Evolutionary conservation across 1,140 invertebrate species (phyloP).

Genomic region (Mesaphorura yosii): DNA sequence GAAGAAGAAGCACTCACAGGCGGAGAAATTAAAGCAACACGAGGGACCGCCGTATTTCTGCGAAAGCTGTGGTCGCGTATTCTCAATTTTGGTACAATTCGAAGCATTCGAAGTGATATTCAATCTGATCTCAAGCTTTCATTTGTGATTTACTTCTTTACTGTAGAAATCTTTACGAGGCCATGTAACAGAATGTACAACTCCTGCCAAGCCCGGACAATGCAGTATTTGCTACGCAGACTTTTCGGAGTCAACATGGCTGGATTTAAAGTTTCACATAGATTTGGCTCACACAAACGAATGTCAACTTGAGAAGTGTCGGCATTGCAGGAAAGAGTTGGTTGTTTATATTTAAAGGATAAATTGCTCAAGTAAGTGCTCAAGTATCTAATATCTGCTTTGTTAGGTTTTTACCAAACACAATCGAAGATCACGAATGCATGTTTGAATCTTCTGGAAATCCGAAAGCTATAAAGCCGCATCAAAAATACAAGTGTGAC

Average conservation of each 20-base stretch:
- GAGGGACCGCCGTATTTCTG: constrained; percentile 12
- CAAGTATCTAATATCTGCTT: not conserved
- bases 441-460: no score
- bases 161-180: not conserved
- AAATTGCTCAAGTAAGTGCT: not conserved
- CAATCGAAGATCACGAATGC: not conserved
- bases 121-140: not conserved
- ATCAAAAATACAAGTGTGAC: not conserved
- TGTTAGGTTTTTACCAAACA: not conserved
- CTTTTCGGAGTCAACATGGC: constrained; percentile 7
- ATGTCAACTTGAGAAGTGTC: constrained; percentile 5
- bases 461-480: no score
- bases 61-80: constrained; percentile 13
- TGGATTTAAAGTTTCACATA: constrained; percentile 10
- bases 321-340: constrained; percentile 5
- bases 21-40: not conserved
- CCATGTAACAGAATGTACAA: not conserved
- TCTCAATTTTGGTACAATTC: not conserved
- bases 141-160: not conserved
- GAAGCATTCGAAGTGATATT: not conserved
- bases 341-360: not conserved
- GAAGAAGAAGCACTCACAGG: not conserved
- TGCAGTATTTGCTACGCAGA: constrained; percentile 9
- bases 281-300: constrained; percentile 2
- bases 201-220: no score